Evolutionary conservation across 1,140 invertebrate species (phyloP).

Genomic region (Drosophila insularis): DNA sequence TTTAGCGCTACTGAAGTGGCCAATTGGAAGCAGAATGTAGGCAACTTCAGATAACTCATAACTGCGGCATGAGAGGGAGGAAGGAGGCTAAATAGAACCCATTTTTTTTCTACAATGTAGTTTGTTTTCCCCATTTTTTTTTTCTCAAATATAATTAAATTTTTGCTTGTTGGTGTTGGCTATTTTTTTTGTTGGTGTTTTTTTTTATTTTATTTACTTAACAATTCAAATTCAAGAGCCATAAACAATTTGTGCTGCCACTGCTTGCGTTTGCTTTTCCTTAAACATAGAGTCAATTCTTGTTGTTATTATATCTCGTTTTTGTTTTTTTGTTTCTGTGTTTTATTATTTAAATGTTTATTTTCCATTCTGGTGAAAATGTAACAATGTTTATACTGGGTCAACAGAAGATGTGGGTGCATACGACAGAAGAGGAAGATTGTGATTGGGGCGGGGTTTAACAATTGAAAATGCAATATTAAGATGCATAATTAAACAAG

Average conservation of each 20-base stretch:
- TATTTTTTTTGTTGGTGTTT: constrained; percentile 28
- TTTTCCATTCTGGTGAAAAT: constrained; percentile 50
- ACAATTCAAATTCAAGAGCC: constrained; percentile 57
- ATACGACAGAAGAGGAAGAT: not conserved
- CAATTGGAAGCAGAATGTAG: not conserved
- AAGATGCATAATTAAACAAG: constrained; percentile 1
- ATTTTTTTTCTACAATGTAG: constrained; percentile 1
- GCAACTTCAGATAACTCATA: not conserved
- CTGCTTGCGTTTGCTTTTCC: constrained; percentile 7
- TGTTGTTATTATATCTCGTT: not conserved
- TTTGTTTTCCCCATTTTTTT: constrained; percentile 11
- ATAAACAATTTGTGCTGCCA: constrained; percentile 42
- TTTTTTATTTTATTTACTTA: constrained; percentile 54
- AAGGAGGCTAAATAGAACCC: not conserved
- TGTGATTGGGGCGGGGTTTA: no score
- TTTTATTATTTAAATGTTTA: constrained; percentile 52
- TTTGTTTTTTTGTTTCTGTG: constrained; percentile 1
- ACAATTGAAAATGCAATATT: constrained; percentile 4
- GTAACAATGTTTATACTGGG: constrained; percentile 69
- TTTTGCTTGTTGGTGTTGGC: constrained; percentile 19
- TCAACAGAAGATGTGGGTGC: constrained; percentile 36
- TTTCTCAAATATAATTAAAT: constrained; percentile 64
- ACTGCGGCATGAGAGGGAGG: no score
- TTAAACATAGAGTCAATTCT: constrained; percentile 3
- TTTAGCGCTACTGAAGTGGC: constrained; percentile 1